Evolutionary conservation across 2,113 vertebrate genomes (phyloP), one percentile per base, ranked within the genome.

Genomic region (Lepisosteus osseus): DNA sequence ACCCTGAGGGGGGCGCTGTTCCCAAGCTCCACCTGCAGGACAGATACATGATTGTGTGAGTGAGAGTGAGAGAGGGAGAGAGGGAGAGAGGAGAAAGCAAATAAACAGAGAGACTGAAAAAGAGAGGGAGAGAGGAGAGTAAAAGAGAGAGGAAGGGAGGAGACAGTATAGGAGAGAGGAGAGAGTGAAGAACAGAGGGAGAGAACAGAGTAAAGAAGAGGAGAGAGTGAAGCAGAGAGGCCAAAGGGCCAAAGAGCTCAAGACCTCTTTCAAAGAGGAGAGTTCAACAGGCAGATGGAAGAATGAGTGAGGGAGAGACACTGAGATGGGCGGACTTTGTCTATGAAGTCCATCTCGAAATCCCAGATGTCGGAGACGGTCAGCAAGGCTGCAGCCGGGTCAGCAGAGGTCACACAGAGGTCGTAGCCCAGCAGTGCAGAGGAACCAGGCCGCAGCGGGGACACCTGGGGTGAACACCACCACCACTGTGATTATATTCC

Each of bases 291-390:
- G 15, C 15, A 17, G 15, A 17, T 17, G 29, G 29, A 29, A 29
- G 29, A 2, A 29, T 29, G 29, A 29, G 29, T 29, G 29, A 29
- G 29, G 29, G 29, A 29, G 29, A 29, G 29, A 29, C 29, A 29
- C 29, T 29, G 29, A 2, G 29, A 29, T 29, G 29, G 29, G 0
- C 29, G 29, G 29, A 29, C 29, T 29, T 29, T 90, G 70, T 90
- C 84, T 3, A 86, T 74, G 54, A 92, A 72, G 59, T 90, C 86
- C 7, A 92, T 78, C 68, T 88, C 87, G 66, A 91, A 71, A 17
- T 90, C 86, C 1, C 76, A 72, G 71, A 90, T 81, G 63, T 91
- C 85, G 40, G 87, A 90, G 3, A 89, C 78, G 0, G 8, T 65
- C 43, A 89, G 47, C 11, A 79, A 73, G 69, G 84, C 83, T 7